phyloP scores from a whole-genome alignment of 1,140 invertebrate genomes.

The Meloidogyne hapla region DNA sequence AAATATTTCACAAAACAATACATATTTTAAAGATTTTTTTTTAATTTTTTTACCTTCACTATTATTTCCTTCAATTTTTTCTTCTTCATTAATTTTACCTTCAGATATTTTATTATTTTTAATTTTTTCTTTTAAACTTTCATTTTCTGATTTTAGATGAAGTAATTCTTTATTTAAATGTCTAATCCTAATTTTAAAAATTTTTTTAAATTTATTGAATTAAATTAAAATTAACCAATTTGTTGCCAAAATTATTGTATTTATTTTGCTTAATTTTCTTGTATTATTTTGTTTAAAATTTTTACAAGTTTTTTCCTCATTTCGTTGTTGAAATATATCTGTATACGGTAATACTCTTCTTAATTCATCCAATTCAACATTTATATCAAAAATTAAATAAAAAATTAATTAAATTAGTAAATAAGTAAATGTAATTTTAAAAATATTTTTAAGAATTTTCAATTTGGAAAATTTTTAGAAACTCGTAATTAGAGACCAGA shows the following conservation, averaged over 20 bases:
- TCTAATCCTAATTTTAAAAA: background rate
- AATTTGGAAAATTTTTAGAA: no score
- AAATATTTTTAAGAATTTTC: no score
- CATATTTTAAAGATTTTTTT: no score
- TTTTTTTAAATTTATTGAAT: background rate
- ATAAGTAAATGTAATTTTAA: conserved; percentile 7
- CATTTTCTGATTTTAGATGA: background rate
- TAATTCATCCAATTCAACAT: conserved; percentile 90
- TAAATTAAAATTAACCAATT: conserved; percentile 31
- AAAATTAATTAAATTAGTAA: conserved; percentile 20
- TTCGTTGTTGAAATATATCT: conserved; percentile 21
- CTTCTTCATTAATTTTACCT: no score
- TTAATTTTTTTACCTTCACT: background rate
- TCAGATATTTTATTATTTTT: no score
- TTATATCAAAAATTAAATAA: conserved; percentile 84
- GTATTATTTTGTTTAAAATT: conserved; percentile 78
- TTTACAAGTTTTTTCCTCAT: background rate
- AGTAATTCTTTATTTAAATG: conserved; percentile 1
- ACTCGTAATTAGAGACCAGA: no score
- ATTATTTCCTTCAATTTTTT: background rate
- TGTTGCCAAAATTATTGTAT: conserved; percentile 86
- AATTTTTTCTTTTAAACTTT: background rate
- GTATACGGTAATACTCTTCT: conserved; percentile 72
- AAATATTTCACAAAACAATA: no score
- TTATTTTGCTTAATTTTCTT: conserved; percentile 97